Base-by-base conservation (phyloP, 1,140 invertebrate species). In the Latrodectus geometricus region DNA sequence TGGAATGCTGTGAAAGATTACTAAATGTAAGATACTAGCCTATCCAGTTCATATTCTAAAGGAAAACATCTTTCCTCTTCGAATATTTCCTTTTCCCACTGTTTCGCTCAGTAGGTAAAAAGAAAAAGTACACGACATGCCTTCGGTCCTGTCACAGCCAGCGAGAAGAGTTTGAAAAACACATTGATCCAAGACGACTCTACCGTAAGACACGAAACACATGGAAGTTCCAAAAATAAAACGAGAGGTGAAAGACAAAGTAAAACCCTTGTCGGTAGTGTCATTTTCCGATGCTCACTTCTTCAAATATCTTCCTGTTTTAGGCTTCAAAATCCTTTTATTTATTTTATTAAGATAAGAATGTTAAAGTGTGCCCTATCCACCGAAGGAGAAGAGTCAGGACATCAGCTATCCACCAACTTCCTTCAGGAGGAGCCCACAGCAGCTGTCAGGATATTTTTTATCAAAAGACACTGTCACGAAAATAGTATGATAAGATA, bases 181-280 rank as follows among this genome's bases (percentile, higher is more conserved):
- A 80, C 78, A 80, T 80, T 70, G 66, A 80, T 80, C 66, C 56
- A 15, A 23, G 56, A 15, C 35, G 15, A 17, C 9, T 70, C 21
- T 11, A 14, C 48, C 65, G n/a, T 35, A 21, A 50, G 49, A 80
- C 20, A 54, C 68, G n/a, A 52, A 70, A 23, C 56, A 70, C 20
- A 80, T 17, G 65, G 48, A 56, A 73, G 17, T 61, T 52, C 49
- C 66, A 79, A 80, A 80, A 80, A 80, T 70, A 80, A 70, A 54
- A 70, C 11, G n/a, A 68, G 21, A 14, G 48, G 35, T 7, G 61
- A 23, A 79, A 12, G 76, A n/a, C 23, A 35, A 35, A 35, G n/a
- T 8, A 14, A 76, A 21, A 76, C 54, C 74, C 68, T n/a, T 48
- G 78, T 21, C 54, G 54, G 11, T 61, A 23, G 68, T 80, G 78